Percentiles rank a stretch among this genome's conserved stretches.
These are phyloP conservation scores for Oscarella lobularis DNA, from an alignment of 37 sponge, comb jelly and placozoan species.

Conservation along the genomic window DNA sequence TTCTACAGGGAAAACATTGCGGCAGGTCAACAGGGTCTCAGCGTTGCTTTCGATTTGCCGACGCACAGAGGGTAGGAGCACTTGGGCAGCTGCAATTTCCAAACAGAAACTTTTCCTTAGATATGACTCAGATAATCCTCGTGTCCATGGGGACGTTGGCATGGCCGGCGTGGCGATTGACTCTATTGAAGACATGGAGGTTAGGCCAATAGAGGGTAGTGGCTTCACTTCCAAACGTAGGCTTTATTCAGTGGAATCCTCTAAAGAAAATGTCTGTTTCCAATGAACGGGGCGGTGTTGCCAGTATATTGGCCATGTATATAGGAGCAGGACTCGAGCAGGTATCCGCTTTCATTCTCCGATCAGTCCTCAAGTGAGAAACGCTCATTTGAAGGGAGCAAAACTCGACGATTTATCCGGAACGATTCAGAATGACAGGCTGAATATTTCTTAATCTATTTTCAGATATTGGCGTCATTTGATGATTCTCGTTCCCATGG, in stretches of 20 bases:
- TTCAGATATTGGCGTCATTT: conserved; percentile 37
- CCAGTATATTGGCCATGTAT: conserved; percentile 92
- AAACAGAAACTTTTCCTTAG: too few relatives aligned
- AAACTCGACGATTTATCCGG: conserved; percentile 56
- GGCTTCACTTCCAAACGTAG: conserved; percentile 23
- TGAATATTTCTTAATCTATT: conserved; percentile 28
- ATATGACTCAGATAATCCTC: conserved; percentile 10
- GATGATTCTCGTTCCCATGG: conserved; percentile 77
- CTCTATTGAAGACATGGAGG: conserved; percentile 98
- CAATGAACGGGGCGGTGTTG: conserved; percentile 94
- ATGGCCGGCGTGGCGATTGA: conserved; percentile 96
- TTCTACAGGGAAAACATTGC: conserved; percentile 78
- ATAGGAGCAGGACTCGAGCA: conserved; percentile 95
- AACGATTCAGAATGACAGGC: conserved; percentile 96
- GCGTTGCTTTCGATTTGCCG: conserved; percentile 97
- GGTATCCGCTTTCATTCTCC: too few relatives aligned
- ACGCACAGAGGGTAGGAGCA: conserved; percentile 93
- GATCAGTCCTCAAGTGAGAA: too few relatives aligned
- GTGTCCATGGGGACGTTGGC: conserved; percentile 56
- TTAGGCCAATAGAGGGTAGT: too few relatives aligned
- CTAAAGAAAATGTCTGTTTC: conserved; percentile 97
- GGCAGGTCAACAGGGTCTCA: conserved; percentile 96
- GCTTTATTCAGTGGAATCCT: conserved; percentile 87
- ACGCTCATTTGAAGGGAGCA: conserved; percentile 54
- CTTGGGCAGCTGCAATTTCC: too few relatives aligned